Base-by-base conservation (phyloP, 2,113 vertebrate species). In the Siphamia tubifer region DNA sequence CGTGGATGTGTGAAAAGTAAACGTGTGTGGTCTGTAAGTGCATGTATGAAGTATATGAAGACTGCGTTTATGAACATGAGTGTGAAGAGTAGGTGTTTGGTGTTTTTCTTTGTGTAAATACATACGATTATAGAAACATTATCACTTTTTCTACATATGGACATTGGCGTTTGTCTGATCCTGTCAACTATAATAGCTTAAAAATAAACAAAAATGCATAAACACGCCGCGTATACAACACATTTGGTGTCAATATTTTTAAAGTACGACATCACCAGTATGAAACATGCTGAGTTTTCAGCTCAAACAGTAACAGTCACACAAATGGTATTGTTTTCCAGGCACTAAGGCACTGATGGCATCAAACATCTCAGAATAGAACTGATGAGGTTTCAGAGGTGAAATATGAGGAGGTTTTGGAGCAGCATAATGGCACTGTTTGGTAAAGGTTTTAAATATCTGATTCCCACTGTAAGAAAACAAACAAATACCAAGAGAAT, bases 301-400 rank as follows among this genome's bases (percentile, higher is more conserved):
- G 6, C 24, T 9, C 31, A 31, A 21, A 34, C 20, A 48, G 24
- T n/a, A 9, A 21, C 19, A 51, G 7, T 19, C 66, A 58, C 38
- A 24, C 23, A 44, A 42, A 43, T 31, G 30, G 47, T 30, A 34
- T 49, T 77, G 32, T 77, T 67, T 77, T 71, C 43, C 67, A 70
- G 56, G 20, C 75, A 67, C 31, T 12, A 9, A 34, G 43, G 49
- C 62, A 53, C 31, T 16, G 8, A 11, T 45, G 60, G 57, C 61
- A 57, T 74, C 65, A 27, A 65, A 66, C 53, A 13, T 62, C 77
- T 79, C 32, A 63, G 61, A 85, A 83, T 64, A 79, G 77, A 81
- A 67, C 9, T 12, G 80, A 77, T 79, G 74, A 71, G 77, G 65
- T 74, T 79, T 77, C 80, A 74, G 24, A 39, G 43, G 62, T 48